These are phyloP conservation scores for Cydia fagiglandana DNA, from an alignment of 1,140 invertebrate species.

Conservation along the genomic window DNA sequence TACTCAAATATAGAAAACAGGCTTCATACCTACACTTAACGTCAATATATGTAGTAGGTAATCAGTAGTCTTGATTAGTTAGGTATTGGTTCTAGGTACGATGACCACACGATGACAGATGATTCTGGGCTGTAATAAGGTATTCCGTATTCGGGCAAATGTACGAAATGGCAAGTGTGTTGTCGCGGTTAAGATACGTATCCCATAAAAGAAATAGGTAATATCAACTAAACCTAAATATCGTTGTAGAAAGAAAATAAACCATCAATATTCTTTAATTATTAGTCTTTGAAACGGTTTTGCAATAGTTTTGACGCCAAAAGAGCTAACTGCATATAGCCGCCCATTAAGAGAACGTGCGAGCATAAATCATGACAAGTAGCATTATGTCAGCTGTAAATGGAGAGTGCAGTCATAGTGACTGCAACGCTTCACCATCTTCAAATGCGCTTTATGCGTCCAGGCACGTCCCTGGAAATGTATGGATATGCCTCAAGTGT, in stretches of 20 bases:
- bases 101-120: no score
- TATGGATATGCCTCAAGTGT: neutral
- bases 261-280: slow-evolving; percentile 29
- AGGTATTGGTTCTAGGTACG: no score
- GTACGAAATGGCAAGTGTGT: no score
- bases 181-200: neutral
- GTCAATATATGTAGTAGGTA: no score
- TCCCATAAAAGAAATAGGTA: neutral
- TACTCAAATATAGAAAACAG: slow-evolving; percentile 26
- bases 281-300: slow-evolving; percentile 7
- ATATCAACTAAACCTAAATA: neutral
- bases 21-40: neutral
- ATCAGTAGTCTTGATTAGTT: no score
- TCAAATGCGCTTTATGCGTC: neutral
- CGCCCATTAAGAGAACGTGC: slow-evolving; percentile 10
- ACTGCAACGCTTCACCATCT: slow-evolving; percentile 9
- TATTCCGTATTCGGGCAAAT: no score
- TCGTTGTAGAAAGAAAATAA: neutral
- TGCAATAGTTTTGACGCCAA: slow-evolving; percentile 24
- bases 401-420: slow-evolving; percentile 21
- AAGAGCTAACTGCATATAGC: slow-evolving; percentile 17
- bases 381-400: slow-evolving; percentile 27
- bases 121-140: no score
- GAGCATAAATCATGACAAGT: slow-evolving; percentile 29
- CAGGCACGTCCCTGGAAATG: slow-evolving; percentile 16